A percentile compares a stretch with the other conserved stretches of the same genome.
Conservation (phyloP, 2,113 vertebrate genomes). For the Tonatia bakeri region DNA sequence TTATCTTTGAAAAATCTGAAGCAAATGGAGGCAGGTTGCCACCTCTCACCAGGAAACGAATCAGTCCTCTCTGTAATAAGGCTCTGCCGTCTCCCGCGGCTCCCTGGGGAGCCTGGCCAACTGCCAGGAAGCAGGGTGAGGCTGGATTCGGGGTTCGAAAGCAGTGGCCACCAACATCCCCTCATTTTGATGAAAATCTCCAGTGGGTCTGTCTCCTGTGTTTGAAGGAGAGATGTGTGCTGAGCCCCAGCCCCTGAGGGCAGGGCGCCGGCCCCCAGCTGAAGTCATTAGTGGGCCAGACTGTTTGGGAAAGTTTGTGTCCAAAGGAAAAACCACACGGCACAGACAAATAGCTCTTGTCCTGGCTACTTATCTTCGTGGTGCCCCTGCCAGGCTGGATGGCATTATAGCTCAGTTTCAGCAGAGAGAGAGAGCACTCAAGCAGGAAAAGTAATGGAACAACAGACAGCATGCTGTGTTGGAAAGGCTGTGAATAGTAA, state of each 20-base stretch:
- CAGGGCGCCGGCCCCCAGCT: background rate
- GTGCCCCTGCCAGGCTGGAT: background rate
- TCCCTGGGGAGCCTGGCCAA: background rate
- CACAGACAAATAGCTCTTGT: background rate
- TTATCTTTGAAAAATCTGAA: constrained; percentile 58
- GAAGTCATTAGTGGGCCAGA: background rate
- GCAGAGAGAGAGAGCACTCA: background rate
- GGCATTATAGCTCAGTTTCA: background rate
- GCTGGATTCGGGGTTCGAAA: background rate
- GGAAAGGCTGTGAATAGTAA: background rate
- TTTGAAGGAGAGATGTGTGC: background rate
- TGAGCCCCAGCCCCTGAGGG: background rate
- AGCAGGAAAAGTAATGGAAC: background rate
- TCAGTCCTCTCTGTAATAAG: constrained; percentile 38
- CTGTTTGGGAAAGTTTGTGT: background rate
- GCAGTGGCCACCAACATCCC: background rate
- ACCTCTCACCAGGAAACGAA: constrained; percentile 63
- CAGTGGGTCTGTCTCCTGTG: background rate
- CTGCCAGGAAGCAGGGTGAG: background rate
- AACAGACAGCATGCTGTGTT: background rate
- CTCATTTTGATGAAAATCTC: background rate
- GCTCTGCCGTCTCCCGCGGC: background rate
- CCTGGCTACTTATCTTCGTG: background rate
- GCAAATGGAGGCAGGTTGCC: constrained; percentile 30
- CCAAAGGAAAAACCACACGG: background rate